These are phyloP conservation scores for Thunnus thynnus DNA, from an alignment of 2,113 vertebrate genomes.

Conservation along the genomic window DNA sequence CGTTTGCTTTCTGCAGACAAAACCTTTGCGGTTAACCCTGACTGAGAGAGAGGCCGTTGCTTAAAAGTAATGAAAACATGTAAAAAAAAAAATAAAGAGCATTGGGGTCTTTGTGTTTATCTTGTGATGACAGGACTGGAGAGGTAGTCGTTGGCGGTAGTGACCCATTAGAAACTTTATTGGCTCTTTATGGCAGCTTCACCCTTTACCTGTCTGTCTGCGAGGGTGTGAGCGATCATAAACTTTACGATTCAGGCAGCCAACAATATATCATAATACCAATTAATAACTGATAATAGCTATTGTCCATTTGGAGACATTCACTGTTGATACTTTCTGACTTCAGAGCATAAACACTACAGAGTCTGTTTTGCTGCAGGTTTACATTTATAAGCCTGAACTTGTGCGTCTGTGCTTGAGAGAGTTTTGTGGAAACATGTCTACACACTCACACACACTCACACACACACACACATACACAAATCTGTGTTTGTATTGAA, in stretches of 20 bases:
- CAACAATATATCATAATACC: not conserved
- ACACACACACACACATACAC: not conserved
- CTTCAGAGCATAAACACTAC: not conserved
- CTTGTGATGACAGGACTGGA: too few species aligned
- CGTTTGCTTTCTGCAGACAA: too few species aligned
- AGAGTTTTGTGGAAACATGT: not conserved
- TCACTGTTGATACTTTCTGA: too few species aligned
- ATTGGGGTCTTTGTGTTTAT: too few species aligned
- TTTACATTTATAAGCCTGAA: not conserved
- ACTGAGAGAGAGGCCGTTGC: too few species aligned
- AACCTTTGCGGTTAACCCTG: not conserved
- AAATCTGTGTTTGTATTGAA: not conserved
- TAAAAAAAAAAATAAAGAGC: too few species aligned
- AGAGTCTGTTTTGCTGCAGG: not conserved
- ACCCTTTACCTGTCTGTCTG: not conserved
- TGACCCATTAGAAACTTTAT: too few species aligned
- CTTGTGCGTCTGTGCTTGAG: constrained; percentile 3
- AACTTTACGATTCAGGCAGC: not conserved
- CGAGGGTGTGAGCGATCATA: not conserved
- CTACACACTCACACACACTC: not conserved
- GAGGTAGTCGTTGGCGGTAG: not conserved
- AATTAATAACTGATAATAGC: not conserved
- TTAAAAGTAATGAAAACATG: too few species aligned
- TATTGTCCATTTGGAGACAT: too few species aligned
- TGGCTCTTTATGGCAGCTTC: not conserved